Evolutionary conservation across 2,888 invertebrate species (phyloP), one percentile per base, ranked within the genome.

Genomic region (Brenthis daphne): DNA sequence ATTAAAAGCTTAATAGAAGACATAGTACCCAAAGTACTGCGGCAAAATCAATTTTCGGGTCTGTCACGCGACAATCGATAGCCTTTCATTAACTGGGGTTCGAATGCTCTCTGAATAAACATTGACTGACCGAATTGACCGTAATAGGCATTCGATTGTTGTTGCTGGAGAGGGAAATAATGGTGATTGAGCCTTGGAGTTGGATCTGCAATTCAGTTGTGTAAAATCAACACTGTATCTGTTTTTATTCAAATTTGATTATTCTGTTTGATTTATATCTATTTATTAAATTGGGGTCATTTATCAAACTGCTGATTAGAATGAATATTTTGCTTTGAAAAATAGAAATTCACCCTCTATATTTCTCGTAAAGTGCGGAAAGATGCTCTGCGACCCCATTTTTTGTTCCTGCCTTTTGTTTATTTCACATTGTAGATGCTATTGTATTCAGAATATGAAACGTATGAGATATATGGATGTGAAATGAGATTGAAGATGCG

Each of bases 61-160:
- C 75, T 76, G 84, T 83, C 88, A 88, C 87, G 87, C 85, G 75
- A 88, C 71, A 79, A 79, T 81, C 80, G 78, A 82, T 82, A 80
- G 66, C 73, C 70, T 78, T 79, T 77, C 80, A 83, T 79, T 73
- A 75, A 73, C 65, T 68, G 55, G 68, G 47, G 69, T 65, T 73
- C 69, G 73, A 83, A 83, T 79, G 80, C 79, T 85, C 81, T 82
- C 85, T 82, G 85, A 88, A 88, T 87, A 87, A 86, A 84, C 85
- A 88, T 89, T 85, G 82, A 78, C 71, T 77, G 77, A 74, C 77
- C 75, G 77, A 82, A 81, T 81, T 78, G 82, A 75, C 75, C 75
- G 79, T 85, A 87, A 90, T 88, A 81, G 85, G 81, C 86, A 85
- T 86, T 82, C 84, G 83, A 87, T 89, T 82, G 85, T 83, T 79